These are phyloP conservation scores for Chloropsis cyanopogon DNA, from an alignment of 2,113 vertebrate genomes.

Conservation along the genomic window DNA sequence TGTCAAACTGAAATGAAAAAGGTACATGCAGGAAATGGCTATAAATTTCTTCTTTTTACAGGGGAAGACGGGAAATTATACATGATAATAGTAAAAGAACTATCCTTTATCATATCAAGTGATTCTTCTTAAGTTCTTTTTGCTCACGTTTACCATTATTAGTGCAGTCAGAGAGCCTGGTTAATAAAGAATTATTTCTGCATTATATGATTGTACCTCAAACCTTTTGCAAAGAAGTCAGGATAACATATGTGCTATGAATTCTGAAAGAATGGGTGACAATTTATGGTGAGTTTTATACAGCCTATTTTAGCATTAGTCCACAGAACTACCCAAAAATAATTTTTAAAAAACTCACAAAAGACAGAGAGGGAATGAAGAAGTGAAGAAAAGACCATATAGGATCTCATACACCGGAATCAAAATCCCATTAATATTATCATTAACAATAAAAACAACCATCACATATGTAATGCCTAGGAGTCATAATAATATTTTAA, in stretches of 20 bases:
- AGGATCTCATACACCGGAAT: background rate
- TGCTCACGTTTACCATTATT: constrained; percentile 54
- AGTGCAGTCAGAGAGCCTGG: constrained; percentile 12
- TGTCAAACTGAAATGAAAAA: constrained; percentile 63
- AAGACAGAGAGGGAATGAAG: background rate
- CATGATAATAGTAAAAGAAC: constrained; percentile 58
- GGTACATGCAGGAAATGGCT: constrained; percentile 41
- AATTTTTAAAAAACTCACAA: background rate
- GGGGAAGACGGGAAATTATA: constrained; percentile 59
- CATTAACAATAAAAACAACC: constrained; percentile 55
- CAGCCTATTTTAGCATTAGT: background rate
- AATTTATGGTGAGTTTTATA: constrained; percentile 1
- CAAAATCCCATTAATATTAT: constrained; percentile 21
- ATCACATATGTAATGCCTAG: background rate
- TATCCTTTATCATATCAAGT: constrained; percentile 65
- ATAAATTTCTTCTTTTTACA: constrained; percentile 65
- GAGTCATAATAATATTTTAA: constrained; percentile 33
- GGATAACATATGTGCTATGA: constrained; percentile 12
- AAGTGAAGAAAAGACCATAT: constrained; percentile 12
- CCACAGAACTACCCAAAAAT: background rate
- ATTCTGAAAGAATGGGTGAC: constrained; percentile 39
- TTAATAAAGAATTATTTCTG: constrained; percentile 64
- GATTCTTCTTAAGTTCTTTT: constrained; percentile 60
- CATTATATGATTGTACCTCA: constrained; percentile 40
- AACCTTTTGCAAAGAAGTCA: constrained; percentile 30